Conservation (phyloP, 2,797 vertebrate genomes). For the Erithacus rubecula region DNA sequence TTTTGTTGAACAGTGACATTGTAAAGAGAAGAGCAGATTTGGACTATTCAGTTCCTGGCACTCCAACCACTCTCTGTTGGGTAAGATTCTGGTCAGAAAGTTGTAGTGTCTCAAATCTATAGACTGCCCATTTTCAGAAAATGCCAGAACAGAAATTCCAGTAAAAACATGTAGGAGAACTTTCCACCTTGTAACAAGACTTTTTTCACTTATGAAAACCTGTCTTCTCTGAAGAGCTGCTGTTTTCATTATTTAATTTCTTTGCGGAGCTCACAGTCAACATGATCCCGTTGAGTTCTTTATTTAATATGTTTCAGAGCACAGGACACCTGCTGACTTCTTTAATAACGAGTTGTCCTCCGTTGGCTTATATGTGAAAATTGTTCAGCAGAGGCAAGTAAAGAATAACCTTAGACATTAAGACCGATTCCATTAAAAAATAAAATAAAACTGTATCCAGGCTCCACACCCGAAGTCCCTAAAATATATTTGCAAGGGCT, state of each 20-base stretch:
- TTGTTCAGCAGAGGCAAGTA: conserved; percentile 67
- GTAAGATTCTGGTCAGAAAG: not conserved
- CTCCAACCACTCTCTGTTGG: not conserved
- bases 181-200: not conserved
- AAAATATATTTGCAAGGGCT: conserved; percentile 61
- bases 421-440: conserved; percentile 59
- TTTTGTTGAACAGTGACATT: not conserved
- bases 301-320: conserved; percentile 69
- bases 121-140: not conserved
- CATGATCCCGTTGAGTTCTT: conserved; percentile 57
- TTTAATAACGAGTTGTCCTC: conserved; percentile 70
- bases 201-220: conserved; percentile 13
- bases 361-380: conserved; percentile 67
- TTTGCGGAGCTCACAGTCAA: conserved; percentile 47
- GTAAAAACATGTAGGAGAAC: not conserved
- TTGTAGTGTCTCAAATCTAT: not conserved
- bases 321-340: conserved; percentile 56
- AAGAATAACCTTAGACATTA: conserved; percentile 71
- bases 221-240: conserved; percentile 1
- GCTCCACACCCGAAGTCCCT: conserved; percentile 24
- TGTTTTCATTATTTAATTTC: conserved; percentile 62
- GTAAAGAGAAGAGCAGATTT: not conserved
- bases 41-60: not conserved
- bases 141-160: not conserved
- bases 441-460: conserved; percentile 53